Evolutionary conservation across 2,888 invertebrate species (phyloP), one percentile per base, ranked within the genome.

Genomic region (Tenthredo scrophulariae): DNA sequence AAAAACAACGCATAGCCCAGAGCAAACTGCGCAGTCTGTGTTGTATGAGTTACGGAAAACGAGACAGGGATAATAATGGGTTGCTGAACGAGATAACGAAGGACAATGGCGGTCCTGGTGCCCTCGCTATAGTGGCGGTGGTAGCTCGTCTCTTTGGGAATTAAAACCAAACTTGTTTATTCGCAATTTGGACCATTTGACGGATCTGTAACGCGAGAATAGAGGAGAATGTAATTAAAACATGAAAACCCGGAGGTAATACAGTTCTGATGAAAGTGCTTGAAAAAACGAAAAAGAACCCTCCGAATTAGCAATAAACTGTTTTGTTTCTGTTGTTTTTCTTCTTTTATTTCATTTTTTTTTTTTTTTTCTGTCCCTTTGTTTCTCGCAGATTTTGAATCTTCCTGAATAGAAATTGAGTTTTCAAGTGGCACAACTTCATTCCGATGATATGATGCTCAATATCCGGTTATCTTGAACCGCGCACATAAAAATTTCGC

Each of bases 81-180:
- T 80, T 80, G 80, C 37, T 40, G 80, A 80, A 80, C 80, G 80
- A 80, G 80, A 80, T 80, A 80, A 80, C 80, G 80, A 80, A 58
- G 80, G 80, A 80, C 80, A 80, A 80, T 80, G 80, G 80, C 80
- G 62, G n/a, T 46, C 7, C 29, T 29, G 10, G 50, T 37, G 7
- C 62, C 62, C 80, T 15, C 22, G 80, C 5, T 33, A 50, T 62
- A 58, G 58, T 58, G 40, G 15, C 22, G 80, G 40, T 62, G 77
- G 77, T 54, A 13, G 62, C 80, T 62, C 80, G 40, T 80, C 80
- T 80, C 80, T 80, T 62, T 37, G n/a, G 80, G 80, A 62, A 80
- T 80, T 80, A 80, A 80, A 80, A 80, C 40, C 62, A 62, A 80
- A 80, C 80, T 80, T 80, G 58, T 40, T 80, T 40, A 58, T 62